These are phyloP conservation scores for Neocrepidodera transversa DNA, from an alignment of 2,888 invertebrate genomes.

Conservation along the genomic window DNA sequence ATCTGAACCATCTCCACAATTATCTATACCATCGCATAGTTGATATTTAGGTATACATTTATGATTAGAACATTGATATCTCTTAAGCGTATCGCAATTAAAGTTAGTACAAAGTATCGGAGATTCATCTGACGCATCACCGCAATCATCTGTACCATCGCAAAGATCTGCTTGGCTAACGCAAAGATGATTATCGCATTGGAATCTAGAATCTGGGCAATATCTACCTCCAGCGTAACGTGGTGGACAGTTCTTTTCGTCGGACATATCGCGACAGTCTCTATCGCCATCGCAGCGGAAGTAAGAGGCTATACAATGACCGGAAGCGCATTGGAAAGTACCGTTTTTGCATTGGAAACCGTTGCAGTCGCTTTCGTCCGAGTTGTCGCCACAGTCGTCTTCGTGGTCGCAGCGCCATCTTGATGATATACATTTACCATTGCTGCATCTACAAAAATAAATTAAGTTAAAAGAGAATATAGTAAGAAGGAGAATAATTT, in stretches of 20 bases:
- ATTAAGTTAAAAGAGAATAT: no score
- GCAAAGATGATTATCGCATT: constrained; percentile 91
- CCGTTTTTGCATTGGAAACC: constrained; percentile 87
- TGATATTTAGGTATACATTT: constrained; percentile 86
- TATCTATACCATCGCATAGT: constrained; percentile 89
- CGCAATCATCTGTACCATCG: constrained; percentile 93
- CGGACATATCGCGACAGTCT: constrained; percentile 88
- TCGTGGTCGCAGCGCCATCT: constrained; percentile 96
- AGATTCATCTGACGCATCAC: constrained; percentile 89
- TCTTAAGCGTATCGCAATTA: constrained; percentile 81
- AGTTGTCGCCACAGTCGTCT: constrained; percentile 95
- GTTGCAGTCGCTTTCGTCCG: constrained; percentile 86
- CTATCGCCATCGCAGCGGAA: constrained; percentile 89
- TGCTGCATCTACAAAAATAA: constrained; percentile 65
- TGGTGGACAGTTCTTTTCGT: constrained; percentile 89
- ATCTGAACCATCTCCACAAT: constrained; percentile 94
- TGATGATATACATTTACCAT: constrained; percentile 90
- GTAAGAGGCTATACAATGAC: constrained; percentile 90
- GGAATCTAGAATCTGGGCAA: constrained; percentile 89
- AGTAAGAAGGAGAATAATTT: no score
- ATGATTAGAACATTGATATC: constrained; percentile 91
- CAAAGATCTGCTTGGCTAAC: constrained; percentile 89
- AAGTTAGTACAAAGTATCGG: constrained; percentile 81
- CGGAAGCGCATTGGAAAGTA: constrained; percentile 90
- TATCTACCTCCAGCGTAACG: constrained; percentile 85